Percentiles rank a stretch among this genome's conserved stretches.
Evolutionary conservation across 1,140 invertebrate genomes (phyloP).

Genomic region (Uloborus diversus): DNA sequence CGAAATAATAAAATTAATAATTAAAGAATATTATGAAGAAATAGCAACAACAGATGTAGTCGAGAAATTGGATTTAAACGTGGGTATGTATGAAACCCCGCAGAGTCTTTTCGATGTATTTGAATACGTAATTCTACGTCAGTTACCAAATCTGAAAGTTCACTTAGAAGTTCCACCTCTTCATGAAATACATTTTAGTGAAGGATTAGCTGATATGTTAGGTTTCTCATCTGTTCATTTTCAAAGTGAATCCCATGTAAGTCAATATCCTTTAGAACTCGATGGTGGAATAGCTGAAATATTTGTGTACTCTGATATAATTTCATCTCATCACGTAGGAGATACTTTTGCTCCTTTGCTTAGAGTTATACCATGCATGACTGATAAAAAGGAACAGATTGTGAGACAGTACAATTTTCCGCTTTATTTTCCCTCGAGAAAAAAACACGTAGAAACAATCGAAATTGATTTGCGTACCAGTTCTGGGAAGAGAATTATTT

Average conservation of each 20-base stretch:
- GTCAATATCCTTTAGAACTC: background rate
- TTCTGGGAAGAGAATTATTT: background rate
- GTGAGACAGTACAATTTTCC: background rate
- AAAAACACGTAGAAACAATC: background rate
- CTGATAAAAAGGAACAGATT: background rate
- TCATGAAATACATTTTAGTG: background rate
- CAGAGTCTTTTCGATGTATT: background rate
- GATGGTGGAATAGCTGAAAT: background rate
- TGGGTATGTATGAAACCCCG: background rate
- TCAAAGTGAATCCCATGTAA: background rate
- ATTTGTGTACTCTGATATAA: background rate
- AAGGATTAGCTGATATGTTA: background rate
- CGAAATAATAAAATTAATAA: too few relatives aligned
- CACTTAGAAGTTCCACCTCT: background rate
- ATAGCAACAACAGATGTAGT: too few relatives aligned
- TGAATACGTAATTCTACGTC: background rate
- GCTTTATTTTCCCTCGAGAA: background rate
- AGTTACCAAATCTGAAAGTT: slow-evolving; percentile 1
- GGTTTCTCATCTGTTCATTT: background rate
- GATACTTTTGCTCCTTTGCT: background rate
- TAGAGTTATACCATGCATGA: background rate
- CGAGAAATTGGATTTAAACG: too few relatives aligned
- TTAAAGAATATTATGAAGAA: too few relatives aligned
- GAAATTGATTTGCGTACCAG: background rate
- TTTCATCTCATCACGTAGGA: background rate